Evolutionary conservation across 2,113 vertebrate species (phyloP).

Genomic region (Pluvialis apricaria): DNA sequence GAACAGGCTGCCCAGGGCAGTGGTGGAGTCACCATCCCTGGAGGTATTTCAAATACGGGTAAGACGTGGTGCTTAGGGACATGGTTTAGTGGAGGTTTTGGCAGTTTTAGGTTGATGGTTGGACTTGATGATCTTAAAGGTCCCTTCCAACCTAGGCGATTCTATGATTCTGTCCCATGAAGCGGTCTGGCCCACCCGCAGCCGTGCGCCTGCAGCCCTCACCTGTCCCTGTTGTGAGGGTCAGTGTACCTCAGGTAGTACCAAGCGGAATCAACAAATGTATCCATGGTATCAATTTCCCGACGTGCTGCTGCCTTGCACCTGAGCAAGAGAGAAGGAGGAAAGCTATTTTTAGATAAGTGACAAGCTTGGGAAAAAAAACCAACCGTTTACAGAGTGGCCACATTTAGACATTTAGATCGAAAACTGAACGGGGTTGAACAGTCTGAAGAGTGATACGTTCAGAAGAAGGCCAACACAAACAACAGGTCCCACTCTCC

Average conservation of each 20-base stretch:
- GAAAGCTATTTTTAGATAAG: neutral
- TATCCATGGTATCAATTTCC: slow-evolving; percentile 97
- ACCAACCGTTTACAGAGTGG: neutral
- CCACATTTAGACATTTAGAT: neutral
- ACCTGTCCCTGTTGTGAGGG: slow-evolving; percentile 85
- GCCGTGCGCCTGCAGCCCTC: neutral
- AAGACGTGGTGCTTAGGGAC: neutral
- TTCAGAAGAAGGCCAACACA: neutral
- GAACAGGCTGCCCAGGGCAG: neutral
- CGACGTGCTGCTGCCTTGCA: slow-evolving; percentile 84
- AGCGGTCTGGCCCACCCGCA: neutral
- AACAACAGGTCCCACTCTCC: neutral
- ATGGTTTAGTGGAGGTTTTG: neutral
- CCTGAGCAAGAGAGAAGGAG: slow-evolving; percentile 63
- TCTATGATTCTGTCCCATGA: neutral
- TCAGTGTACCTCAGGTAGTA: slow-evolving; percentile 94
- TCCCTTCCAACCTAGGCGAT: neutral
- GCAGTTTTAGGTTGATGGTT: neutral
- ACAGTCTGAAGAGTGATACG: neutral
- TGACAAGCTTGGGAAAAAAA: neutral
- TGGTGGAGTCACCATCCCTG: neutral
- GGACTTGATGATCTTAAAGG: neutral
- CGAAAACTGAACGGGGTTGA: no score
- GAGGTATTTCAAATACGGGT: neutral
- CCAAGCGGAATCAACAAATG: slow-evolving; percentile 96